Conservation (phyloP, 2,113 vertebrate species). For the Rafetus swinhoei region DNA sequence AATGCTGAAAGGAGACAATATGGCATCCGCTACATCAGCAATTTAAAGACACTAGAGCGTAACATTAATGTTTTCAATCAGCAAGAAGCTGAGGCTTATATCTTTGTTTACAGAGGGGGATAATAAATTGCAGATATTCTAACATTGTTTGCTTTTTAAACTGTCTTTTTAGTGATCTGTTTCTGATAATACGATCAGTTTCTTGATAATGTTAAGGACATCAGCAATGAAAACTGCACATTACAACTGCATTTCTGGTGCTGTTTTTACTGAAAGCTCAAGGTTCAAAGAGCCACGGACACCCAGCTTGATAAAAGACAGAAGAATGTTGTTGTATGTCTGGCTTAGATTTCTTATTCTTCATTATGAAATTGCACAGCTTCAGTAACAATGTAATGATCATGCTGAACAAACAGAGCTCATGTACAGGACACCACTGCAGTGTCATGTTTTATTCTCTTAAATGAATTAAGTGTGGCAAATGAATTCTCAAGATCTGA, state of each 20-base stretch:
- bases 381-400: neutral
- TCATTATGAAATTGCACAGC: neutral
- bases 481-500: neutral
- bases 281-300: constrained; percentile 16
- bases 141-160: constrained; percentile 12
- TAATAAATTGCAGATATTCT: constrained; percentile 13
- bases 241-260: neutral
- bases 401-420: constrained; percentile 18
- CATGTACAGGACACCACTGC: neutral
- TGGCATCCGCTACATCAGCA: neutral
- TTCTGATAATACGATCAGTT: neutral
- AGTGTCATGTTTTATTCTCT: constrained; percentile 25
- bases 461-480: neutral
- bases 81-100: neutral
- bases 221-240: neutral
- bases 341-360: constrained; percentile 37
- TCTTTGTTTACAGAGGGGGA: neutral
- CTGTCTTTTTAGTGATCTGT: neutral
- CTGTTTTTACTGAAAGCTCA: constrained; percentile 32
- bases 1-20: neutral
- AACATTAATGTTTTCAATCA: constrained; percentile 18
- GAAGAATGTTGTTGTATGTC: neutral
- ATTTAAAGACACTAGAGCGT: neutral
- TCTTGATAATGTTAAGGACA: neutral
- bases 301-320: constrained; percentile 34